Base-by-base conservation (phyloP, 2,888 invertebrate species). In the Suillia variegata region DNA sequence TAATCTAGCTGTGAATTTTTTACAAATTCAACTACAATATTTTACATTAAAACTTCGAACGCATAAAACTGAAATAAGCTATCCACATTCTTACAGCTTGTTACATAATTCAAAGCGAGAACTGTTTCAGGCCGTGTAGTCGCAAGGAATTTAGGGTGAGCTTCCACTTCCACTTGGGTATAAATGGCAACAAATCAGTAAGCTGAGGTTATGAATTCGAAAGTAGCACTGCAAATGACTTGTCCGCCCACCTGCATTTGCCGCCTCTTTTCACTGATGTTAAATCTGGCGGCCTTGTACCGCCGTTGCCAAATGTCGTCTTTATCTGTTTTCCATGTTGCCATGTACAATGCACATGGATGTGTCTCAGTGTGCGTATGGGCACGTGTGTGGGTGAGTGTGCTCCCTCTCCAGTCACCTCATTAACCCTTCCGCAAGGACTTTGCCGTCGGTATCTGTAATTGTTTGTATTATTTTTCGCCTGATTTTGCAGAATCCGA, bases 391-490 rank as follows among this genome's bases (percentile, higher is more conserved):
- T 26, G 26, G 5, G 26, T 26, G 10, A n/a, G 49, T 4, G 17
- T 21, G 22, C 53, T 20, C 8, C 21, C 53, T 20, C 33, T n/a
- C 6, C 38, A 10, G 10, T 13, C 13, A n/a, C 10, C 17, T 52
- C 33, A 45, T 59, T 54, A 38, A 38, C 38, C 38, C 12, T 31
- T 31, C 6, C 31, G 31, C 31, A 31, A 31, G 6, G 12, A 31
- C 31, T 12, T 38, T 38, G 13, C 10, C 38, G 12, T 4, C 15
- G 6, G 59, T 71, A 77, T 73, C n/a, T 73, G 73, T 73, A 68
- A 68, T 74, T 71, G 6, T 75, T 76, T 77, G 77, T 77, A 67
- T 74, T 75, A 73, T 74, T 76, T 77, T 74, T 67, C 72, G 73
- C 75, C 71, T 76, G 75, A 77, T 77, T 76, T 38, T 38, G 38